A percentile compares a stretch with the other conserved stretches of the same genome.
Evolutionary conservation across 2,888 invertebrate genomes (phyloP).

Genomic region (Yponomeuta evonymella): DNA sequence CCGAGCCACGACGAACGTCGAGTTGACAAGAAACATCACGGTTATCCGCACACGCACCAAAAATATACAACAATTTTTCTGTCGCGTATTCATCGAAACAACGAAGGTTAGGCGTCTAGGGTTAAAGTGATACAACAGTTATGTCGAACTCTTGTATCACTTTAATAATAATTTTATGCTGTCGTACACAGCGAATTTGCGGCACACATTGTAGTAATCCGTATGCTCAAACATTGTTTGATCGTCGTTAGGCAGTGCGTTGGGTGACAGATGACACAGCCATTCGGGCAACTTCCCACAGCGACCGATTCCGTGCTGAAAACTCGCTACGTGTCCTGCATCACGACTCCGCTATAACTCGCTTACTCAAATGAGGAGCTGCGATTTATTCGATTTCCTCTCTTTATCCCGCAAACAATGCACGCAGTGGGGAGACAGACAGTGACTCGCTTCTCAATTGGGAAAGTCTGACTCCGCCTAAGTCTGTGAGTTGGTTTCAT

Average conservation of each 20-base stretch:
- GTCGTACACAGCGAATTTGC: neutral
- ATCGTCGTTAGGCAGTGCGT: neutral
- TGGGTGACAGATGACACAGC: slow-evolving; percentile 18
- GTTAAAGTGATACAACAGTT: too few species aligned
- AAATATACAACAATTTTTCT: too few species aligned
- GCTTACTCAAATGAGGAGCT: slow-evolving; percentile 16
- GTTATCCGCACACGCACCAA: too few species aligned
- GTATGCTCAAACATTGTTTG: slow-evolving; percentile 5
- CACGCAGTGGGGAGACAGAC: neutral
- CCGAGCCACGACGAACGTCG: too few species aligned
- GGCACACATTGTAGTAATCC: neutral
- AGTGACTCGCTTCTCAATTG: too few species aligned
- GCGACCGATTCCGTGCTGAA: slow-evolving; percentile 29
- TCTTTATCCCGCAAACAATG: neutral
- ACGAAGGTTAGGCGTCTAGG: too few species aligned
- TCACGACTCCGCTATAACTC: slow-evolving; percentile 8
- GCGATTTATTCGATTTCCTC: slow-evolving; percentile 15
- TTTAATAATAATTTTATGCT: neutral
- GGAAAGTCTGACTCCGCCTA: too few species aligned
- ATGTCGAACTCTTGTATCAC: too few species aligned
- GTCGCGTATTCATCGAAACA: too few species aligned
- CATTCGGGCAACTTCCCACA: slow-evolving; percentile 33
- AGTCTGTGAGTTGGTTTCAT: too few species aligned
- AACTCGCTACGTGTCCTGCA: slow-evolving; percentile 38
- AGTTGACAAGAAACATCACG: too few species aligned